A percentile compares a stretch with the other conserved stretches of the same genome.
Conservation (phyloP, 2,113 vertebrate species). For the Gavialis gangeticus region DNA sequence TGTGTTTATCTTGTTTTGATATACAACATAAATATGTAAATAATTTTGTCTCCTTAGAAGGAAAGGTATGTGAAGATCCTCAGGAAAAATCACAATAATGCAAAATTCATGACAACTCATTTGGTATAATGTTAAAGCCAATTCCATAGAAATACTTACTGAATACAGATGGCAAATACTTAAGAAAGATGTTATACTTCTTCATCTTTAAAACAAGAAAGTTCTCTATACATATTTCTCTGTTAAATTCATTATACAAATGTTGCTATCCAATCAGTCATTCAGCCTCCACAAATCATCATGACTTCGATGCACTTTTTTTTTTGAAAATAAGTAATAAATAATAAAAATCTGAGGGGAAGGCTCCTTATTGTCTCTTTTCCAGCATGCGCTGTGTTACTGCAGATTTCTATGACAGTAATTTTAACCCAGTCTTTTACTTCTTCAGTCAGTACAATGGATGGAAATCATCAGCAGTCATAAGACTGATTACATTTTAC, state of each 20-base stretch:
- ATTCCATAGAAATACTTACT: slow-evolving; percentile 10
- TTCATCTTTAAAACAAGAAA: neutral
- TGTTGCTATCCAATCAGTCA: neutral
- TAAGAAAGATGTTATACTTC: neutral
- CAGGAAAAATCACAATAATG: slow-evolving; percentile 37
- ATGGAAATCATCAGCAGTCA: neutral
- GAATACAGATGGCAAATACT: neutral
- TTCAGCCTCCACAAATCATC: neutral
- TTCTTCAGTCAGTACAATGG: neutral
- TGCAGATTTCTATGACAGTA: neutral
- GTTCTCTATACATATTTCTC: neutral
- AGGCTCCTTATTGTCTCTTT: neutral
- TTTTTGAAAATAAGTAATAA: neutral
- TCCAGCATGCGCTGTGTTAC: neutral
- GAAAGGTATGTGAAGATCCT: slow-evolving; percentile 17
- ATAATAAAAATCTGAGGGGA: neutral
- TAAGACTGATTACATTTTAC: neutral
- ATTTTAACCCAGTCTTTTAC: neutral
- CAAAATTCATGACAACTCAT: slow-evolving; percentile 48
- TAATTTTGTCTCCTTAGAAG: slow-evolving; percentile 13
- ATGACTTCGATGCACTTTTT: neutral
- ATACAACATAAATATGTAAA: slow-evolving; percentile 48
- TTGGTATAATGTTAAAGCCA: slow-evolving; percentile 2
- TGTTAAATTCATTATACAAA: neutral
- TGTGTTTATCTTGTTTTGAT: neutral